Base-by-base conservation (phyloP, 2,888 invertebrate species). In the Cremastobaeus sp. region DNA sequence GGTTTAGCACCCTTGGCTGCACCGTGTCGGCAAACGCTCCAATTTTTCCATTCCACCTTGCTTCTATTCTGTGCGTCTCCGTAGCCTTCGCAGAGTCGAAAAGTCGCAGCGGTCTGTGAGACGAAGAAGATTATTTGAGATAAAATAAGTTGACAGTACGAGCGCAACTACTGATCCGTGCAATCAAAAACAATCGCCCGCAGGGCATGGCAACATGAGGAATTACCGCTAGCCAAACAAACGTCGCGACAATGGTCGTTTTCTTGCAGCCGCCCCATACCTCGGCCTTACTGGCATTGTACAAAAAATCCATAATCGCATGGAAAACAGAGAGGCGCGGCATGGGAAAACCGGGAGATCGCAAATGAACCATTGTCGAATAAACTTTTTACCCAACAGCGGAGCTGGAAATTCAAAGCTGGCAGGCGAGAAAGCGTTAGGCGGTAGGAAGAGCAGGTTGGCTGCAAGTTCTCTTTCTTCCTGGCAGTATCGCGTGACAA, bases 301-400 rank as follows among this genome's bases (percentile, higher is more conserved):
- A 39, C 34, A 15, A 34, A 71, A 71, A 60, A 57, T 72, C 52
- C 54, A 60, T 54, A 66, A 66, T 66, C 66, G 55, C 39, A 9
- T 20, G 21, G 17, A 15, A 43, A 41, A 43, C 52, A 50, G 20
- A 37, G 35, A 47, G 17, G 34, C 37, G 66, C 35, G 39, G 3
- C 32, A 12, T 6, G 35, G 30, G 45, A 35, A 62, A 64, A 62
- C 47, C 35, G 20, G 64, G 57, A 32, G 57, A 74, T 57, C 64
- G 54, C 70, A 66, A 74, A 74, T 66, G 66, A 74, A 65, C 28
- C 65, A 60, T 74, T 60, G 74, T 74, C 60, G 50, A 65, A 64
- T 54, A 65, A 74, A 74, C 45, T 54, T 65, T 70, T 74, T 69
- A 65, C 28, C 41, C 21, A 11, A 18, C 35, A 17, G 21, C 35